Evolutionary conservation across 35 echinoderm and acorn worm genomes (phyloP).

Genomic region (Ophioderma brevispina): DNA sequence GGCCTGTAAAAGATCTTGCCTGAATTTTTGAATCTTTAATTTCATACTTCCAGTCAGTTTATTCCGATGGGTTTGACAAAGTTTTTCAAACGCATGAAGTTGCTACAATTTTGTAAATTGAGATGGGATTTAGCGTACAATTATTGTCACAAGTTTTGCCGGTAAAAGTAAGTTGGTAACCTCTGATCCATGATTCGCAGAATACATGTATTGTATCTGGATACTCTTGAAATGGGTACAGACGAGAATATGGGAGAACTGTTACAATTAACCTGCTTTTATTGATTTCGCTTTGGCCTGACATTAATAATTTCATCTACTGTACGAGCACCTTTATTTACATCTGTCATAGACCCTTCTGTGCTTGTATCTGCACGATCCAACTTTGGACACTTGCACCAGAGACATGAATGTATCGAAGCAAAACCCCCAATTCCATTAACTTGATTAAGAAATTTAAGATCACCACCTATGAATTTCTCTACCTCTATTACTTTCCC

Average conservation of each 20-base stretch:
- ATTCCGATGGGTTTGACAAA: too few relatives aligned
- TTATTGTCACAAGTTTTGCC: constrained; percentile 26
- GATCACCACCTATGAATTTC: constrained; percentile 56
- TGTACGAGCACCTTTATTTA: constrained; percentile 45
- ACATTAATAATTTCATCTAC: constrained; percentile 37
- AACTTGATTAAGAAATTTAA: constrained; percentile 56
- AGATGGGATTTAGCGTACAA: neutral
- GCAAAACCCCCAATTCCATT: constrained; percentile 56
- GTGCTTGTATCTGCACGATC: constrained; percentile 45
- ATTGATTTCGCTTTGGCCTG: constrained; percentile 16
- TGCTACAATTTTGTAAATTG: neutral
- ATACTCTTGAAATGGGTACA: neutral
- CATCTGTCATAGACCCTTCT: constrained; percentile 74
- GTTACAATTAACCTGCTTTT: neutral
- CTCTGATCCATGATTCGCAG: constrained; percentile 1
- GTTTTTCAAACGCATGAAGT: neutral
- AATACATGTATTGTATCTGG: constrained; percentile 8
- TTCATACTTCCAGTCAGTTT: too few relatives aligned
- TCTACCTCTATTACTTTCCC: constrained; percentile 35
- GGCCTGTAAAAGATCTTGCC: too few relatives aligned
- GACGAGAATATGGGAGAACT: constrained; percentile 6
- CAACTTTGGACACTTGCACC: constrained; percentile 67
- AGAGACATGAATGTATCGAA: constrained; percentile 51
- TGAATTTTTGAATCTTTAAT: too few relatives aligned
- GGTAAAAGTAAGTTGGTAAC: constrained; percentile 17